Conservation (phyloP, 2,113 vertebrate species). For the Rhizomys pruinosus region DNA sequence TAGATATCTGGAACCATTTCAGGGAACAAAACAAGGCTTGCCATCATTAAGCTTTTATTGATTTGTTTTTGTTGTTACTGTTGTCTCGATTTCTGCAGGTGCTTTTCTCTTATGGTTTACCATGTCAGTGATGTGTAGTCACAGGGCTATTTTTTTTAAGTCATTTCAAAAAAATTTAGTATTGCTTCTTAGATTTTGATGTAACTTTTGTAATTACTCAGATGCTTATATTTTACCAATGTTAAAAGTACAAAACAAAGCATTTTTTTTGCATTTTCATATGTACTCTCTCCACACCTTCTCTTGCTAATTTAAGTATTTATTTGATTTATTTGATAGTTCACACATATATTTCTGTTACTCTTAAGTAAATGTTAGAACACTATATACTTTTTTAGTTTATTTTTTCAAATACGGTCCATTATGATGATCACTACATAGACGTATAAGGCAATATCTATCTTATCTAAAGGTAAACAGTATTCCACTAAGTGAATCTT, state of each 20-base stretch:
- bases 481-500: not conserved
- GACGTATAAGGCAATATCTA: not conserved
- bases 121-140: not conserved
- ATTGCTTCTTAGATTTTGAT: constrained; percentile 25
- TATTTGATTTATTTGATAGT: constrained; percentile 1
- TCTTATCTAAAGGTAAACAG: not conserved
- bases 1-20: not conserved
- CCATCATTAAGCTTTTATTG: not conserved
- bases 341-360: not conserved
- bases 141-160: not conserved
- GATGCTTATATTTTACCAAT: not conserved
- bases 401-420: not conserved
- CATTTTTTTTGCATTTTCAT: not conserved
- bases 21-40: not conserved
- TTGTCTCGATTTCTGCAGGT: not conserved
- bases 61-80: not conserved
- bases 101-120: too few species aligned
- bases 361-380: constrained; percentile 1
- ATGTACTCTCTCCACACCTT: not conserved
- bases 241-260: not conserved
- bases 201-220: constrained; percentile 13
- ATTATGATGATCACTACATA: too few species aligned
- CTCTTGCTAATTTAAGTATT: not conserved
- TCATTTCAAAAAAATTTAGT: not conserved
- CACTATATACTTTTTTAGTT: not conserved